Percentiles rank a stretch among this genome's conserved stretches.
Evolutionary conservation across 2,797 vertebrate genomes (phyloP).

Genomic region (Gymnoscopelus microlampas): DNA sequence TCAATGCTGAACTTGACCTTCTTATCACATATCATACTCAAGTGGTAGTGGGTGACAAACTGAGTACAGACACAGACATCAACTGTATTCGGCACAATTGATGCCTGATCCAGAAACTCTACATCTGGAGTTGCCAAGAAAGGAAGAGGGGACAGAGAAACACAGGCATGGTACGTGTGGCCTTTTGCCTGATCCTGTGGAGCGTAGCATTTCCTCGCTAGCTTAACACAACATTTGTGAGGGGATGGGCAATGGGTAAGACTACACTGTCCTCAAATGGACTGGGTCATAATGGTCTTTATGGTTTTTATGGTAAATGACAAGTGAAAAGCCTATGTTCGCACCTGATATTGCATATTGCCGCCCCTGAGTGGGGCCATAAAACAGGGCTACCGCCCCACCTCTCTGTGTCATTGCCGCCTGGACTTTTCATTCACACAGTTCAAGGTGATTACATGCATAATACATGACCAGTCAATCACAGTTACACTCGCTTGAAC

Average conservation of each 20-base stretch:
- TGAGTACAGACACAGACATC: conserved; percentile 42
- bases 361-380: conserved; percentile 16
- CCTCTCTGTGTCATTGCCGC: conserved; percentile 12
- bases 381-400: conserved; percentile 35
- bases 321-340: conserved; percentile 1
- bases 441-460: conserved; percentile 55
- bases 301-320: conserved; percentile 15
- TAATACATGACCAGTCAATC: conserved; percentile 56
- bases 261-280: not conserved
- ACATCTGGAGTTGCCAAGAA: too few relatives aligned
- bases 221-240: too few relatives aligned
- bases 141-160: too few relatives aligned
- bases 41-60: conserved; percentile 41
- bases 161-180: too few relatives aligned
- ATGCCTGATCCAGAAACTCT: conserved; percentile 21
- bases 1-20: conserved; percentile 56
- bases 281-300: not conserved
- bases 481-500: conserved; percentile 33
- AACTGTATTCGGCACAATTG: conserved; percentile 50
- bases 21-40: conserved; percentile 66
- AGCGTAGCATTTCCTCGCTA: too few relatives aligned
- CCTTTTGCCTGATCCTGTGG: too few relatives aligned
- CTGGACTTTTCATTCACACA: conserved; percentile 31
- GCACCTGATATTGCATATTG: conserved; percentile 15
- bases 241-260: not conserved